Conservation (phyloP, 2,113 vertebrate species). For the Psophia crepitans region DNA sequence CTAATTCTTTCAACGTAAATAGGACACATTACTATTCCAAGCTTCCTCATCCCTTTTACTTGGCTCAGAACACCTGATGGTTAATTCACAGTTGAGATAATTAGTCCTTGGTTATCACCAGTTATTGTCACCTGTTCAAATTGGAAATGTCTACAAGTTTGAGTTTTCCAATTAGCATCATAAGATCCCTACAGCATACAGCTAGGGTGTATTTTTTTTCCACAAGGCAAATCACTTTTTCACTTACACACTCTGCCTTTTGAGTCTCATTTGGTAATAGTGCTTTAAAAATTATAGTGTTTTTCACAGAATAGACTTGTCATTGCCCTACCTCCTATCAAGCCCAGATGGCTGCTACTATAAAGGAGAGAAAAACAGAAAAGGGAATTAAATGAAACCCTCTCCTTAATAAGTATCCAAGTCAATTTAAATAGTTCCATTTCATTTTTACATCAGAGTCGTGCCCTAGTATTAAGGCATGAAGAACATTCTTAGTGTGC, state of each 20-base stretch:
- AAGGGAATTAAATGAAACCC: constrained; percentile 40
- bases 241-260: constrained; percentile 38
- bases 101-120: constrained; percentile 48
- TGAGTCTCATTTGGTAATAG: constrained; percentile 49
- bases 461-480: constrained; percentile 52
- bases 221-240: constrained; percentile 37
- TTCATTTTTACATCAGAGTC: constrained; percentile 59
- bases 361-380: constrained; percentile 40
- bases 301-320: constrained; percentile 49
- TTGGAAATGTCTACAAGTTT: constrained; percentile 34
- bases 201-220: background rate
- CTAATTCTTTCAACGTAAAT: constrained; percentile 14
- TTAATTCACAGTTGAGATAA: constrained; percentile 34
- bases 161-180: constrained; percentile 48
- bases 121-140: constrained; percentile 57
- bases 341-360: constrained; percentile 45
- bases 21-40: background rate
- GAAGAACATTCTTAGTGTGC: constrained; percentile 45
- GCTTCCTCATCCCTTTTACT: constrained; percentile 10
- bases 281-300: constrained; percentile 51
- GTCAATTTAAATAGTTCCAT: constrained; percentile 60
- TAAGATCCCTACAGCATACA: background rate
- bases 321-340: constrained; percentile 45
- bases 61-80: constrained; percentile 21
- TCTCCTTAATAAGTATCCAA: constrained; percentile 60